These are phyloP conservation scores for Coleophora deauratella DNA, from an alignment of 2,888 invertebrate species.

Conservation along the genomic window DNA sequence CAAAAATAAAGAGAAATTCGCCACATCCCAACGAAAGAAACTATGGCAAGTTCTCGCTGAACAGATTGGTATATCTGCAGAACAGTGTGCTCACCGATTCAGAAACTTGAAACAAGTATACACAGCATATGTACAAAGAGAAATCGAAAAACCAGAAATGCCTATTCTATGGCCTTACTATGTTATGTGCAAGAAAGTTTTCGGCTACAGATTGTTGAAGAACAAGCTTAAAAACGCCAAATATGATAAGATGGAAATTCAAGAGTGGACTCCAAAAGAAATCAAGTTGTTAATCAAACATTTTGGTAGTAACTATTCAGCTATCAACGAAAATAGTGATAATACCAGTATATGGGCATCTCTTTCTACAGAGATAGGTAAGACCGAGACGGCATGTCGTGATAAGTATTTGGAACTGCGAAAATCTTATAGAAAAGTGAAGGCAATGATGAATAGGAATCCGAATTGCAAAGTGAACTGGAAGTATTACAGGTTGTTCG, in stretches of 20 bases:
- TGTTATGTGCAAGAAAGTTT: slow-evolving; percentile 56
- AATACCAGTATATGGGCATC: slow-evolving; percentile 34
- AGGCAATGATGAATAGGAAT: slow-evolving; percentile 47
- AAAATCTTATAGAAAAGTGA: slow-evolving; percentile 54
- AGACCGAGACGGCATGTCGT: slow-evolving; percentile 33
- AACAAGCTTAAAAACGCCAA: slow-evolving; percentile 45
- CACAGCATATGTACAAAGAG: slow-evolving; percentile 46
- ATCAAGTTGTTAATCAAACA: slow-evolving; percentile 48
- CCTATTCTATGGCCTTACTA: slow-evolving; percentile 62
- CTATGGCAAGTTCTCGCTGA: slow-evolving; percentile 46
- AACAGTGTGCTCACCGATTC: slow-evolving; percentile 54
- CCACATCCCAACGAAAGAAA: slow-evolving; percentile 40
- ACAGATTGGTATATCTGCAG: slow-evolving; percentile 41
- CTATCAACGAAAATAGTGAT: slow-evolving; percentile 31
- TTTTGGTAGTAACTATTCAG: slow-evolving; percentile 37
- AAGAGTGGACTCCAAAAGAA: slow-evolving; percentile 53
- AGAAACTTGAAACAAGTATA: slow-evolving; percentile 56
- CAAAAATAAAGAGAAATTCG: slow-evolving; percentile 54
- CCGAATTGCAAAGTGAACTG: slow-evolving; percentile 53
- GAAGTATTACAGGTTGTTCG: slow-evolving; percentile 54
- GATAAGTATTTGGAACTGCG: slow-evolving; percentile 54
- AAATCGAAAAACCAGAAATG: slow-evolving; percentile 54
- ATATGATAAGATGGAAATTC: slow-evolving; percentile 31
- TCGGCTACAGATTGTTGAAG: slow-evolving; percentile 55
- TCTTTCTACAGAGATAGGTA: slow-evolving; percentile 33